Evolutionary conservation across 1,140 invertebrate species (phyloP).

Genomic region (Leptestheria dahalacensis): DNA sequence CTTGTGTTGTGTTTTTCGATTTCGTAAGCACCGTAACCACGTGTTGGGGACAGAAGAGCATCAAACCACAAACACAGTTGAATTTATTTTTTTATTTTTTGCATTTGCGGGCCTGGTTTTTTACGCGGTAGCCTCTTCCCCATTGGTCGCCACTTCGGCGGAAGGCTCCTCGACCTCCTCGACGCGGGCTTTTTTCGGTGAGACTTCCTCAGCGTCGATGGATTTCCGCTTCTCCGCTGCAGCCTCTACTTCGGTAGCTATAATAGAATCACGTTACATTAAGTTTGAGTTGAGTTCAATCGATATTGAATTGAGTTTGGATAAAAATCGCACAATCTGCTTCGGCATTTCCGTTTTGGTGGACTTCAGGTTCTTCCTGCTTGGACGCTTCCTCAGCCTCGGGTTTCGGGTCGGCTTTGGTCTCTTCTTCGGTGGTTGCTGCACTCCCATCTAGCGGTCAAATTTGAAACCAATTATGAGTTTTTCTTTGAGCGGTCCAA

Average conservation of each 20-base stretch:
- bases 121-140: conserved; percentile 13
- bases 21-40: too few species aligned
- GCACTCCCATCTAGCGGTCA: neutral
- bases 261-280: neutral
- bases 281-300: neutral
- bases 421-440: conserved; percentile 1
- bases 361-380: conserved; percentile 1
- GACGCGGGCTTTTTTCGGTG: conserved; percentile 10
- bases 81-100: too few species aligned
- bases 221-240: conserved; percentile 14
- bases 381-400: conserved; percentile 4
- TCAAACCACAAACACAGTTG: too few species aligned
- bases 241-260: conserved; percentile 13
- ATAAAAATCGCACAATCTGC: conserved; percentile 8
- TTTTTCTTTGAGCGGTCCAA: neutral
- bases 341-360: conserved; percentile 6
- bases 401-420: neutral
- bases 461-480: neutral
- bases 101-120: neutral
- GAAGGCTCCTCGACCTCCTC: conserved; percentile 5
- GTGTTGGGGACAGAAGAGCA: too few species aligned
- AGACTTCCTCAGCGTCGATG: neutral
- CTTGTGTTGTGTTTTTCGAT: too few species aligned
- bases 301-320: too few species aligned
- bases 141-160: conserved; percentile 3